phyloP scores from a whole-genome alignment of 2,113 vertebrate genomes.

The Corapipo altera region DNA sequence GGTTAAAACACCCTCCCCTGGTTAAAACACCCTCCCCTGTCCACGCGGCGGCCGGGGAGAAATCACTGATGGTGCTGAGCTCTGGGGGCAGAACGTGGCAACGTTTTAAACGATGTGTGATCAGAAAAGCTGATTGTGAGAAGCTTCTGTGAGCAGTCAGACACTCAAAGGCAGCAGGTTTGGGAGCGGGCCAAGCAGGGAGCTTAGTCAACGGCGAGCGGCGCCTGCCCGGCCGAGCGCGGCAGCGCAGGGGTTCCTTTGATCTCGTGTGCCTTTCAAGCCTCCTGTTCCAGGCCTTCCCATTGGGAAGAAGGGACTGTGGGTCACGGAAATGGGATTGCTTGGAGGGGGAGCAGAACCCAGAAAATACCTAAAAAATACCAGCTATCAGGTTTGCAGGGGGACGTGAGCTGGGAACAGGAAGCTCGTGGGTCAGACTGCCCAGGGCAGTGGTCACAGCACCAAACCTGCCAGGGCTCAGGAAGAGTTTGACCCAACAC shows the following conservation, averaged over 20 bases:
- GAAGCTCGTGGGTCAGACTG: neutral
- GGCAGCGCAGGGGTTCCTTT: neutral
- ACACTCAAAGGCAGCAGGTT: neutral
- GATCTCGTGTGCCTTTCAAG: fast-evolving
- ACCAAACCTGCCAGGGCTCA: neutral
- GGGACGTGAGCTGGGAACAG: fast-evolving
- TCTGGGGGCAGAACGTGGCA: neutral
- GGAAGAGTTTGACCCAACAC: neutral
- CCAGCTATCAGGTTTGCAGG: no score
- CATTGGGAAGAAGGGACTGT: fast-evolving
- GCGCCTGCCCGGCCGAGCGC: neutral
- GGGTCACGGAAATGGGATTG: fast-evolving
- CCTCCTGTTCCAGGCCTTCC: neutral
- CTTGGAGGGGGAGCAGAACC: neutral
- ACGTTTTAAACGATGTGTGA: neutral
- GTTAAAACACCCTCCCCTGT: neutral
- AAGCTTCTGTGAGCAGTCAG: neutral
- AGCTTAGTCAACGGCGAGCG: neutral
- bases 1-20: neutral
- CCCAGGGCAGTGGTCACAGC: neutral
- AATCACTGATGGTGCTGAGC: fast-evolving
- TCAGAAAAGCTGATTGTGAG: neutral
- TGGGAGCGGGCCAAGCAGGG: neutral
- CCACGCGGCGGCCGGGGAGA: neutral
- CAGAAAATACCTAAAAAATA: neutral